Conservation (phyloP, 2,888 invertebrate species). For the Peribatodes rhomboidaria region DNA sequence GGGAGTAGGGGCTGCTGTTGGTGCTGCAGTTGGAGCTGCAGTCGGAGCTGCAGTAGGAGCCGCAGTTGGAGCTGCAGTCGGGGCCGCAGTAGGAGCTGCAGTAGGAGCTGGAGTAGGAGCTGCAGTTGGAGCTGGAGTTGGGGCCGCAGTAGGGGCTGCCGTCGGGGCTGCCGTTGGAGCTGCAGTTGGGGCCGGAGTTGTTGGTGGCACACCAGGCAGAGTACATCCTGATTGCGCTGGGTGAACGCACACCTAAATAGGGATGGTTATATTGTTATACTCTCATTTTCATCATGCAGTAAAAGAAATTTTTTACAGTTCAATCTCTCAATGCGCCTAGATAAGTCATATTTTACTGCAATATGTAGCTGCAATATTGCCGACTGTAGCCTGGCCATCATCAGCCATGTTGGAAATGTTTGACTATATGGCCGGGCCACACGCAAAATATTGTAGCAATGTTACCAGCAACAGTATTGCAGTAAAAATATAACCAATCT, state of each 20-base stretch:
- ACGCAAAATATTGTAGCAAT: too few species aligned
- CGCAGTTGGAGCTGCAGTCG: constrained; percentile 35
- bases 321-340: too few species aligned
- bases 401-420: too few species aligned
- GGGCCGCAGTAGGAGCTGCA: constrained; percentile 27
- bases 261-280: not conserved
- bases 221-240: constrained; percentile 56
- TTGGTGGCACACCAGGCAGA: constrained; percentile 51
- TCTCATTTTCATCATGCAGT: not conserved
- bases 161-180: constrained; percentile 33
- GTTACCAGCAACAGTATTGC: too few species aligned
- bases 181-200: constrained; percentile 15
- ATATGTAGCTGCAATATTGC: too few species aligned
- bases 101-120: constrained; percentile 34
- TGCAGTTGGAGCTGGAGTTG: constrained; percentile 33
- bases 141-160: constrained; percentile 19
- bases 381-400: too few species aligned
- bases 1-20: constrained; percentile 22
- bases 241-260: constrained; percentile 62
- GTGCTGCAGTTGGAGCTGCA: constrained; percentile 20
- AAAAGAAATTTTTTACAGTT: too few species aligned
- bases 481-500: too few species aligned
- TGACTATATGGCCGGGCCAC: too few species aligned
- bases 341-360: too few species aligned
- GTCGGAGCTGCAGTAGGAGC: constrained; percentile 32